Conservation (phyloP, 2,797 vertebrate genomes). For the Hirundo rustica region DNA sequence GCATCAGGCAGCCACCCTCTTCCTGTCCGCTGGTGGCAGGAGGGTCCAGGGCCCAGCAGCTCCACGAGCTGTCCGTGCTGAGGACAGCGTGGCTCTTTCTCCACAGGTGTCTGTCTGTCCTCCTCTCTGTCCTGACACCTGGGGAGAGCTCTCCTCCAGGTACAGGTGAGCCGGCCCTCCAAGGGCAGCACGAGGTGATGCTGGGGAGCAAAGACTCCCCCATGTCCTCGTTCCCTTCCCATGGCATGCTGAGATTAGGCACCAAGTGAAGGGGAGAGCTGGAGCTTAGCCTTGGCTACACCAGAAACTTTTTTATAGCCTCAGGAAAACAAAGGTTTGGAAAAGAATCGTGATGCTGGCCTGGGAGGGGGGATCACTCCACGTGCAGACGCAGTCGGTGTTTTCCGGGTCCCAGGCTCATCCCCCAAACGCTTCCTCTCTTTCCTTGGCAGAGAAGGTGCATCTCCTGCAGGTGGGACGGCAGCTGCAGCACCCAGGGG, state of each 20-base stretch:
- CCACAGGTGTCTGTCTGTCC: fast-evolving
- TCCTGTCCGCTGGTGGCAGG: neutral
- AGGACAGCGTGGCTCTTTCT: neutral
- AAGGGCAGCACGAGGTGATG: neutral
- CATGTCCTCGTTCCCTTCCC: neutral
- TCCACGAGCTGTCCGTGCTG: fast-evolving
- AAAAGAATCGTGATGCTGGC: neutral
- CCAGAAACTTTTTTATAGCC: neutral
- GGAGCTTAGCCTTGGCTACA: neutral
- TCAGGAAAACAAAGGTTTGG: neutral
- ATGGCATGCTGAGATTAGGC: constrained; percentile 3
- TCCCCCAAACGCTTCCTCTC: neutral
- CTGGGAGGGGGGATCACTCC: neutral
- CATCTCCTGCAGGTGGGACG: fast-evolving
- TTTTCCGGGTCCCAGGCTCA: neutral
- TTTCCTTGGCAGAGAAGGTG: neutral
- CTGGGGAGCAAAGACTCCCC: neutral
- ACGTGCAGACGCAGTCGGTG: fast-evolving
- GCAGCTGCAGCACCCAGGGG: neutral
- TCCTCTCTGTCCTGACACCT: fast-evolving
- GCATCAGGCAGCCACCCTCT: fast-evolving
- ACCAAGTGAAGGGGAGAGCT: neutral
- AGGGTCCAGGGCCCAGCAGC: neutral
- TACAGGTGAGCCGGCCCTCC: fast-evolving
- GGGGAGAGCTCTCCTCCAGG: neutral